phyloP scores from a whole-genome alignment of 2,888 invertebrate genomes.

The Scelioninae gen. 2 region DNA sequence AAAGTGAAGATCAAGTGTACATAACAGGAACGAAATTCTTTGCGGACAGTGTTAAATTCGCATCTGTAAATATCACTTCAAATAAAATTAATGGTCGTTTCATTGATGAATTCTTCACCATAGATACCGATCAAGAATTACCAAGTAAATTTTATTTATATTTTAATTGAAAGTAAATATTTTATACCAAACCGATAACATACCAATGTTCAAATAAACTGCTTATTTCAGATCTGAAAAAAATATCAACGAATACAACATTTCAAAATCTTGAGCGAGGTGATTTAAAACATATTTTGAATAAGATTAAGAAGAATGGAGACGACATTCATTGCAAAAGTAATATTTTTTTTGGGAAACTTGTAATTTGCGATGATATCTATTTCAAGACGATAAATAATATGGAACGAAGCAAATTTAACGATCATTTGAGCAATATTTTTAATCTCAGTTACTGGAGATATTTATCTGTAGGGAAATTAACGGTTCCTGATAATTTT shows the following conservation, averaged over 20 bases:
- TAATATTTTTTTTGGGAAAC: constrained; percentile 11
- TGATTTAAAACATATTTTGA: constrained; percentile 9
- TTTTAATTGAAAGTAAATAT: background rate
- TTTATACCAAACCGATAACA: background rate
- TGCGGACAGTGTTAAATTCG: constrained; percentile 69
- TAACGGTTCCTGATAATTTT: constrained; percentile 24
- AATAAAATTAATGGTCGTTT: constrained; percentile 75
- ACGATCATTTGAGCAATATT: background rate
- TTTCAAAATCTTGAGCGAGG: constrained; percentile 20
- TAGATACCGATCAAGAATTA: constrained; percentile 16
- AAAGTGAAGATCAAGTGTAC: constrained; percentile 68
- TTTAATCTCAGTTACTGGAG: constrained; percentile 1
- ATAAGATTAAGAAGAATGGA: background rate
- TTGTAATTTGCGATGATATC: constrained; percentile 3
- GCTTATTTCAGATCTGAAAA: constrained; percentile 21
- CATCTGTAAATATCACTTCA: constrained; percentile 70
- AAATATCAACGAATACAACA: constrained; percentile 13
- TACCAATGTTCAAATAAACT: no score
- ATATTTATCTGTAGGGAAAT: constrained; percentile 11
- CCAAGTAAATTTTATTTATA: constrained; percentile 6
- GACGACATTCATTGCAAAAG: background rate
- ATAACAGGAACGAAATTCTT: constrained; percentile 77
- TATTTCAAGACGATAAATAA: constrained; percentile 6
- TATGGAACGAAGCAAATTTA: background rate
- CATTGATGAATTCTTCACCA: constrained; percentile 60